A percentile compares a stretch with the other conserved stretches of the same genome.
Conservation (phyloP, 2,113 vertebrate genomes). For the Myrmecobius fasciatus region DNA sequence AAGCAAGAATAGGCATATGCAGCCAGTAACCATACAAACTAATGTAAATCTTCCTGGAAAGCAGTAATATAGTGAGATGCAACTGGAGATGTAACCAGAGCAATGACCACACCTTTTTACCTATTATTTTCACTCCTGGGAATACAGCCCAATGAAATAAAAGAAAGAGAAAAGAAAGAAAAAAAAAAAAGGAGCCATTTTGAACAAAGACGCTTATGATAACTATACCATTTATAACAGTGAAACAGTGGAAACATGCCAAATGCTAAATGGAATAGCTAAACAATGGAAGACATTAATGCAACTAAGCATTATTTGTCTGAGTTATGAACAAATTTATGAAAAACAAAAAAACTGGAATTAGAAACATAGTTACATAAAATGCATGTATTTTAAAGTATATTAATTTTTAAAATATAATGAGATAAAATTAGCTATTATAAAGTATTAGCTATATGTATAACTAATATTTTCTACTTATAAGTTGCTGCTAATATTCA, state of each 20-base stretch:
- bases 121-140: background rate
- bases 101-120: background rate
- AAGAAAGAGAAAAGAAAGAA: too few species aligned
- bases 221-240: background rate
- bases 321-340: background rate
- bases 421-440: background rate
- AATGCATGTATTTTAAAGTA: background rate
- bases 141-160: background rate
- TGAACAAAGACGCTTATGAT: background rate
- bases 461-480: background rate
- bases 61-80: background rate
- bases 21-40: background rate
- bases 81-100: background rate
- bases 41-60: background rate
- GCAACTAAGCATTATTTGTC: background rate
- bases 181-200: background rate
- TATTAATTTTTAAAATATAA: background rate
- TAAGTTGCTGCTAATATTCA: background rate
- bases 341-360: background rate
- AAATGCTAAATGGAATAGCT: background rate
- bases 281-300: background rate
- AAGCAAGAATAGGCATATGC: background rate
- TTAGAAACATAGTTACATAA: background rate
- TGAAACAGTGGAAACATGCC: background rate
- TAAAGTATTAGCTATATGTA: background rate